Evolutionary conservation across 1,140 invertebrate genomes (phyloP).

Genomic region (Sycophaga agraensis): DNA sequence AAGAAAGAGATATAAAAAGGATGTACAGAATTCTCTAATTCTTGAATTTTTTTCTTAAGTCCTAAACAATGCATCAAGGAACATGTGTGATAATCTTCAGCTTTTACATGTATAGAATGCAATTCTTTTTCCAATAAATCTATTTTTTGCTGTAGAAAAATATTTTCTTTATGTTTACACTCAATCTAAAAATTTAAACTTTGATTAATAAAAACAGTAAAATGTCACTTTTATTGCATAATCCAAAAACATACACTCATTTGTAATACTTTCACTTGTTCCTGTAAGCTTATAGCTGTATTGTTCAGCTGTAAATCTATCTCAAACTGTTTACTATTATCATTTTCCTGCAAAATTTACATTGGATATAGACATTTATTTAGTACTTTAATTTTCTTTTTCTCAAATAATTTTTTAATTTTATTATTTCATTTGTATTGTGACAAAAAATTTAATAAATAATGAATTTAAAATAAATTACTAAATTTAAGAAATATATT

Average conservation of each 20-base stretch:
- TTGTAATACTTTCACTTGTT: conserved; percentile 40
- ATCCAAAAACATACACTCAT: conserved; percentile 37
- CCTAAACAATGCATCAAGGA: conserved; percentile 36
- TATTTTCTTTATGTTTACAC: conserved; percentile 42
- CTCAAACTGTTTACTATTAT: conserved; percentile 34
- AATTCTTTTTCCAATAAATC: conserved; percentile 42
- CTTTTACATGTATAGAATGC: conserved; percentile 28
- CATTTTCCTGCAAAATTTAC: conserved; percentile 38
- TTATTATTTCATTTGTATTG: conserved; percentile 36
- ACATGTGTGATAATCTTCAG: conserved; percentile 35
- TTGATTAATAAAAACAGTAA: neutral
- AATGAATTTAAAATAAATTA: conserved; percentile 4
- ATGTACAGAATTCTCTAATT: conserved; percentile 44
- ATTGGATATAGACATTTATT: too few species aligned
- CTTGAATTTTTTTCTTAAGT: conserved; percentile 40
- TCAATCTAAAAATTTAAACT: conserved; percentile 32
- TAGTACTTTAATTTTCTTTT: too few species aligned
- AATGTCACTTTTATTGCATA: neutral
- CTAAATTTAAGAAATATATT: neutral
- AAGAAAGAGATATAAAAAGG: conserved; percentile 6
- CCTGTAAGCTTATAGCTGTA: conserved; percentile 36
- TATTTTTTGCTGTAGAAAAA: conserved; percentile 39
- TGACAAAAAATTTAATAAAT: conserved; percentile 21
- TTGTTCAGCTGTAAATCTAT: conserved; percentile 36
- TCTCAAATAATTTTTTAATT: conserved; percentile 40